Conservation (phyloP, 2,888 invertebrate species). For the Cephus sareptanus region DNA sequence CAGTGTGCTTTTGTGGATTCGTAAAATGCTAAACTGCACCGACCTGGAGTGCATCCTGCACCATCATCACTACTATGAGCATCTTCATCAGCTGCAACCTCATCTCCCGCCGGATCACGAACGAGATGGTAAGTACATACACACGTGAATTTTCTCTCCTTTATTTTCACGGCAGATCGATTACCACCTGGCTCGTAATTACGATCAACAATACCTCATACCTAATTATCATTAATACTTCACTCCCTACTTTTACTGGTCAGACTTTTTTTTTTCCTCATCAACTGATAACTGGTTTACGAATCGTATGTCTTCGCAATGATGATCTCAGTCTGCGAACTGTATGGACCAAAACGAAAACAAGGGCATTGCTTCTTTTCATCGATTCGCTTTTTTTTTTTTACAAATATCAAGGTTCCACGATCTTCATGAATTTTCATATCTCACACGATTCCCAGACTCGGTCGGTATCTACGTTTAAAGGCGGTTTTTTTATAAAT, state of each 20-base stretch:
- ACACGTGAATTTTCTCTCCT: neutral
- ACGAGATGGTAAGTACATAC: slow-evolving; percentile 66
- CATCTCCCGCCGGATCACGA: slow-evolving; percentile 76
- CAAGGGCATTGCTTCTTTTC: neutral
- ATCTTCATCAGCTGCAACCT: slow-evolving; percentile 76
- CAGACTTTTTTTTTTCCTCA: neutral
- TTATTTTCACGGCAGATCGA: neutral
- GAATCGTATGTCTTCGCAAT: neutral
- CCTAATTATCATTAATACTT: neutral
- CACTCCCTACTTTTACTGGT: neutral
- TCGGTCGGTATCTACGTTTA: neutral
- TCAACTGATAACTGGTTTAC: neutral
- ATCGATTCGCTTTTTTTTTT: neutral
- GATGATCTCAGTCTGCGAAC: neutral
- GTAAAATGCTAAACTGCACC: slow-evolving; percentile 79
- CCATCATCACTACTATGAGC: slow-evolving; percentile 80
- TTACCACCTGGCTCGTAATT: neutral
- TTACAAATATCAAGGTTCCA: neutral
- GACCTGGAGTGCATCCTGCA: slow-evolving; percentile 82
- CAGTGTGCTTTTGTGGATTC: slow-evolving; percentile 2
- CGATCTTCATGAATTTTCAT: neutral
- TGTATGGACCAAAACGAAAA: neutral
- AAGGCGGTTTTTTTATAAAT: neutral
- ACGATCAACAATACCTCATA: neutral
- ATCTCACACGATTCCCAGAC: neutral